A percentile compares a stretch with the other conserved stretches of the same genome.
Evolutionary conservation across 2,888 invertebrate species (phyloP).

Genomic region (Drosophila subquinaria): DNA sequence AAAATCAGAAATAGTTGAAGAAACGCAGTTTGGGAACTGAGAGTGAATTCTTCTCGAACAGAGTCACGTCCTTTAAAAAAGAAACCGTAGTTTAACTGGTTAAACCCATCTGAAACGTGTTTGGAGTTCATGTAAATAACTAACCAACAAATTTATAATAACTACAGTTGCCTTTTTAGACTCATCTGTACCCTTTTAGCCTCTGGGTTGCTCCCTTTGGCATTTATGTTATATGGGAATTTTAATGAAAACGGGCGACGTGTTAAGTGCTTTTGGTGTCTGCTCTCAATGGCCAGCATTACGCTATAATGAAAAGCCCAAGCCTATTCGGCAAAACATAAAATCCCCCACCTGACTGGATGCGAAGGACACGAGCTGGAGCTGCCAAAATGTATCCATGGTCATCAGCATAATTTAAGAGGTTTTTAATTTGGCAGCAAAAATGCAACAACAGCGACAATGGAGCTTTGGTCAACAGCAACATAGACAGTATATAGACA

Average conservation of each 20-base stretch:
- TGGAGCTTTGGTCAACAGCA: constrained; percentile 58
- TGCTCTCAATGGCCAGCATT: constrained; percentile 66
- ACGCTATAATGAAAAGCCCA: constrained; percentile 63
- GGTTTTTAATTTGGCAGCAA: constrained; percentile 77
- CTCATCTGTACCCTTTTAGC: neutral
- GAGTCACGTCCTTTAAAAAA: neutral
- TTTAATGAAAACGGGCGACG: constrained; percentile 71
- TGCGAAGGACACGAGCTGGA: neutral
- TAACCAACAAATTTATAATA: constrained; percentile 17
- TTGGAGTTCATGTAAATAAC: neutral
- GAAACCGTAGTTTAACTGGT: neutral
- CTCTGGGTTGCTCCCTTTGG: constrained; percentile 26
- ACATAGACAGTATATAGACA: constrained; percentile 50
- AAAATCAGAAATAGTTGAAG: neutral
- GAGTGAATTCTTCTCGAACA: neutral
- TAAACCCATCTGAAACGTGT: neutral
- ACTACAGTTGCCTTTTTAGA: constrained; percentile 5
- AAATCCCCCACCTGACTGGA: constrained; percentile 20
- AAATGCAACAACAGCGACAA: constrained; percentile 73
- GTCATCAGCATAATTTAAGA: constrained; percentile 80
- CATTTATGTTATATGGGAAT: constrained; percentile 70
- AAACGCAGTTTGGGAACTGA: neutral
- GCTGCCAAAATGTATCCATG: constrained; percentile 44
- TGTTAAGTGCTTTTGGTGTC: constrained; percentile 76
- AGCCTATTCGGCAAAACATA: constrained; percentile 39